Evolutionary conservation across 1,140 invertebrate genomes (phyloP), one percentile per base, ranked within the genome.

Genomic region (Drosophila sechellia): DNA sequence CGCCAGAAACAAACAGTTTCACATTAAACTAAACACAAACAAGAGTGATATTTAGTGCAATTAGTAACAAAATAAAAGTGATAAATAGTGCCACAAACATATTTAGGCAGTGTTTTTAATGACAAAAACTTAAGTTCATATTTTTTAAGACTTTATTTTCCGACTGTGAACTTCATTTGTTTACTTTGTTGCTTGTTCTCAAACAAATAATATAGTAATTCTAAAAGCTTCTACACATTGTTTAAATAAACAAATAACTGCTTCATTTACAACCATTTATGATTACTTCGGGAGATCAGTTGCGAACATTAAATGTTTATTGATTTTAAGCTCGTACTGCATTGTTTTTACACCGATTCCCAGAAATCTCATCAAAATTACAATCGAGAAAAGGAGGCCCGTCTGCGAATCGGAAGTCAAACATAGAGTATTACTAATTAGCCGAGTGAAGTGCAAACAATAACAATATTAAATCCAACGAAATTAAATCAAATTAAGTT

Each of bases 371-470:
- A 39, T n/a, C n/a, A 1, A 40, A 31, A 46, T 17, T 11, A 11
- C 0, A 17, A 13, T 10, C 0, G n/a, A 8, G 4, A 66, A 69
- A 66, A 37, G 48, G 42, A 66, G 65, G 65, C 65, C 31, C 61
- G 65, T 46, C 61, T 31, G 20, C 12, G 35, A 31, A 39, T 13
- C 6, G 5, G 11, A 25, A 25, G 59, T 35, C 39, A 42, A 46
- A 63, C 31, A 46, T 46, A 46, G 17, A 46, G 31, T 8, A 34
- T 12, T 55, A 25, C 17, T 12, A 40, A 40, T 70, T 15, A 31
- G 27, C 40, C 27, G 39, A 49, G 50, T 69, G 52, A 39, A 69
- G 66, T 70, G 64, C 50, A 57, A 68, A 61, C 63, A 66, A 25
- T 42, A 66, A 40, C 25, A 31, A 56, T 43, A 17, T 11, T 10